Conservation (phyloP, 2,113 vertebrate genomes). For the cat (Felis catus) region F.catus_Fca126_mat1.0 CM031421.1:98845001-98845500, state of each 20-base stretch:
- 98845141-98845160: no score
- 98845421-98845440: not conserved
- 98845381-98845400: not conserved
- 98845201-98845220: no score
- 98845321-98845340: not conserved
- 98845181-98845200: no score
- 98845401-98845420: not conserved
- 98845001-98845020: slow-evolving; percentile 6
- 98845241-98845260: not conserved
- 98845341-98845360: slow-evolving; percentile 1
- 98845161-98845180: no score
- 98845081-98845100: no score
- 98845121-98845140: no score
- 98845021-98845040: slow-evolving; percentile 7
- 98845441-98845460: not conserved
- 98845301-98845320: not conserved
- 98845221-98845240: no score
- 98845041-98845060: no score
- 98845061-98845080: no score
- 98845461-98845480: not conserved
- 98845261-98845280: not conserved
- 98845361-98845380: not conserved
- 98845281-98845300: not conserved
- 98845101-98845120: no score
- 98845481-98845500: slow-evolving; percentile 2